phyloP scores from a whole-genome alignment of 2,113 vertebrate genomes.

The Malurus cyaneus region DNA sequence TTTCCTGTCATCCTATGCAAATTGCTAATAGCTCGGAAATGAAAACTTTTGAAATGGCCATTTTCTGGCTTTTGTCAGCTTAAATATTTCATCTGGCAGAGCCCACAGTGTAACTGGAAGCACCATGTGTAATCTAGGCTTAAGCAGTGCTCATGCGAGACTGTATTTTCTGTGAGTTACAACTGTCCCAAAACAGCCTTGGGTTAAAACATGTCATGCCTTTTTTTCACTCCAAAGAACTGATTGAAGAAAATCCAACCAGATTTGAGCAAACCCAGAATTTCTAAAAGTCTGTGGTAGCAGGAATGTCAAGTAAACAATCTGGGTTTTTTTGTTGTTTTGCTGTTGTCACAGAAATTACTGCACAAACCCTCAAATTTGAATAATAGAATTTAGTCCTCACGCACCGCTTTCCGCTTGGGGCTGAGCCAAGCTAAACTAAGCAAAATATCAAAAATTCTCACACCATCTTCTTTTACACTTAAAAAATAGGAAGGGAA shows the following conservation, averaged over 20 bases:
- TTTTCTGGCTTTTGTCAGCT: slow-evolving; percentile 23
- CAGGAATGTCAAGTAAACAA: neutral
- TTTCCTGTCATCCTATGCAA: slow-evolving; percentile 47
- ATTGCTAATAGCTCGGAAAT: slow-evolving; percentile 45
- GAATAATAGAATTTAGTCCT: neutral
- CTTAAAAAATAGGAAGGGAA: neutral
- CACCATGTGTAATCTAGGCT: neutral
- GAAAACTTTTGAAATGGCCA: slow-evolving; percentile 21
- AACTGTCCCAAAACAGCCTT: slow-evolving; percentile 33
- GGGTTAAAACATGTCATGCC: slow-evolving; percentile 33
- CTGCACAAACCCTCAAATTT: neutral
- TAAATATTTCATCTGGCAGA: slow-evolving; percentile 36
- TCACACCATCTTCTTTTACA: neutral
- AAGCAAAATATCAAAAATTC: neutral
- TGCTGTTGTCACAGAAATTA: neutral
- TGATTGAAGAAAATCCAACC: slow-evolving; percentile 21
- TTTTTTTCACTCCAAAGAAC: neutral
- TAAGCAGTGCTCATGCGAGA: neutral
- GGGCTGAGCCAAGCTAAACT: neutral
- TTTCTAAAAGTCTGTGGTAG: neutral
- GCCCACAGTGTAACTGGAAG: neutral
- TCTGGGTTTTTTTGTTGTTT: neutral
- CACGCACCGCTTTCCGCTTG: neutral
- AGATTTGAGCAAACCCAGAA: slow-evolving; percentile 6
- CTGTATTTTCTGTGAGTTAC: neutral